These are phyloP conservation scores for Ctenopoma multispine DNA, from an alignment of 2,797 vertebrate genomes.

Conservation along the genomic window DNA sequence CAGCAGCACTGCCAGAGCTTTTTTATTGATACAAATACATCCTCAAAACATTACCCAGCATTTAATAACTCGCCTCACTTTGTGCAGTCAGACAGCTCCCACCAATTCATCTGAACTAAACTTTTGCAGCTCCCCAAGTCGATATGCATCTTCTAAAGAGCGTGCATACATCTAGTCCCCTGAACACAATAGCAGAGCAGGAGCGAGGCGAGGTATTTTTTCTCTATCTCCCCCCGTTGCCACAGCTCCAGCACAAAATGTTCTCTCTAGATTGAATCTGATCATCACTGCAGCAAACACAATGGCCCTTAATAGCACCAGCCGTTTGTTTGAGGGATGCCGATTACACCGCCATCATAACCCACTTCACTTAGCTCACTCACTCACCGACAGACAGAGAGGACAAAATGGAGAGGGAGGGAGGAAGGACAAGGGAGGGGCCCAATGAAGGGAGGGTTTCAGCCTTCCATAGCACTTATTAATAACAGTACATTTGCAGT, in stretches of 20 bases:
- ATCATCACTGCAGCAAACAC: conserved; percentile 84
- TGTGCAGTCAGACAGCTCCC: conserved; percentile 39
- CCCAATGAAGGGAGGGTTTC: conserved; percentile 48
- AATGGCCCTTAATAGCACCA: conserved; percentile 84
- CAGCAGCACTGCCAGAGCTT: conserved; percentile 31
- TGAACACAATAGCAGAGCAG: conserved; percentile 65
- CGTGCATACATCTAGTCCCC: conserved; percentile 62
- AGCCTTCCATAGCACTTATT: conserved; percentile 71
- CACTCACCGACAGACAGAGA: conserved; percentile 76
- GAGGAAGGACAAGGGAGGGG: conserved; percentile 34
- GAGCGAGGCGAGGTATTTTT: conserved; percentile 64
- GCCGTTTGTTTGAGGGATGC: conserved; percentile 84
- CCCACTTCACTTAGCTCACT: conserved; percentile 82
- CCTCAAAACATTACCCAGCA: conserved; percentile 60
- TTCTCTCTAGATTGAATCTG: conserved; percentile 82
- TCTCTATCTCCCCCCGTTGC: conserved; percentile 57
- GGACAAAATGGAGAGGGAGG: conserved; percentile 68
- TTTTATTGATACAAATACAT: conserved; percentile 67
- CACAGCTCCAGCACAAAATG: conserved; percentile 76
- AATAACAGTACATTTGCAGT: conserved; percentile 71
- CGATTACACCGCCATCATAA: conserved; percentile 85
- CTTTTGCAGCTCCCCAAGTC: conserved; percentile 58
- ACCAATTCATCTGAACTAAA: conserved; percentile 64
- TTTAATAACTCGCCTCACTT: conserved; percentile 52
- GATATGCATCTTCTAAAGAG: conserved; percentile 73